Conservation (phyloP, 2,113 vertebrate species). For the Microcebus ravelobensis region DNA sequence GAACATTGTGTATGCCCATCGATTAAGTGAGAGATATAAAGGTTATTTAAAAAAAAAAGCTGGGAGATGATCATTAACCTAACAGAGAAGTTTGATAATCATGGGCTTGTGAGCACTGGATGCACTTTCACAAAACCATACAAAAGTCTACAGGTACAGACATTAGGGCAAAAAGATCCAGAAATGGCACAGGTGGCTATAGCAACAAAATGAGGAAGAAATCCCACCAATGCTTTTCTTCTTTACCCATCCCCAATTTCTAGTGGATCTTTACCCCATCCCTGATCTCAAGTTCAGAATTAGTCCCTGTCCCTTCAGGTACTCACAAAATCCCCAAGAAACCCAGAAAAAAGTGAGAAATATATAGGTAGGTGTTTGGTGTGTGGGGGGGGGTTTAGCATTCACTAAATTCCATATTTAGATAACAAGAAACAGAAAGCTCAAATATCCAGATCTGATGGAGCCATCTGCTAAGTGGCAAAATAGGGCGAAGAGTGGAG, state of each 20-base stretch:
- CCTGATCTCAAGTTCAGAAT: neutral
- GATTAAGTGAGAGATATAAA: neutral
- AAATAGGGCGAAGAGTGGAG: neutral
- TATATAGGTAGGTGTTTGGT: neutral
- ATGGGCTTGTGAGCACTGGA: neutral
- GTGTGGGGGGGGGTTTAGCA: too few species aligned
- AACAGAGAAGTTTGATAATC: neutral
- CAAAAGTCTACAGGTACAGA: neutral
- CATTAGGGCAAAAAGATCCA: too few species aligned
- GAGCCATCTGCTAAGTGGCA: neutral
- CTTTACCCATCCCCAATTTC: neutral
- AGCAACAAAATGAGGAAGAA: neutral
- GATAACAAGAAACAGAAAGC: neutral
- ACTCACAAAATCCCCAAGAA: neutral
- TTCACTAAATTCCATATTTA: neutral
- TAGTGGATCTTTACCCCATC: neutral
- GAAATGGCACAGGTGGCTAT: too few species aligned
- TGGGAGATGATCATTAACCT: neutral
- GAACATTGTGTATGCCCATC: neutral
- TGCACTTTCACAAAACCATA: neutral
- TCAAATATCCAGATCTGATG: neutral
- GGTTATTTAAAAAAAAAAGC: neutral
- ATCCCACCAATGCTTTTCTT: neutral
- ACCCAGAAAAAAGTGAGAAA: neutral
- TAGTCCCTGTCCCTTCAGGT: neutral